Evolutionary conservation across 1,140 invertebrate species (phyloP), one percentile per base, ranked within the genome.

Genomic region (Apis cerana): DNA sequence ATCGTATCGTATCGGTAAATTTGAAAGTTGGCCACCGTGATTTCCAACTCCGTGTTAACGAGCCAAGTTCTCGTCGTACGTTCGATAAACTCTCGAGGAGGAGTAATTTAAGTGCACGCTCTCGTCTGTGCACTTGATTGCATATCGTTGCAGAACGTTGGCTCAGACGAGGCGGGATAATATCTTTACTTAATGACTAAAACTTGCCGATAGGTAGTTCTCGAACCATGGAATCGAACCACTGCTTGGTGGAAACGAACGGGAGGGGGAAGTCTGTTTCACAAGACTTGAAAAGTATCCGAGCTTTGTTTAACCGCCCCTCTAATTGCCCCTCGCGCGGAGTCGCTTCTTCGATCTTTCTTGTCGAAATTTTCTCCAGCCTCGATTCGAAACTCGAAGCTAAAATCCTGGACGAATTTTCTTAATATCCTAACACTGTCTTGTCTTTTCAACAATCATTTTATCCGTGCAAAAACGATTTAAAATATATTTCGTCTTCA

Each of bases 61-160:
- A 62, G n/a, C 7, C 59, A 62, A 62, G 59, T 62, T 62, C n/a
- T 27, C 59, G 59, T 62, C 59, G 11, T 23, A 23, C n/a, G n/a
- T 23, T 62, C 59, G 59, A 62, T 23, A 62, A 62, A n/a, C 23
- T n/a, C 10, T 11, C 11, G 33, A 7, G 33, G 33, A 13, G 59
- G 59, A 62, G 59, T 23, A 62, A 62, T 62, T 62, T 62, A 62
- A 62, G 59, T 62, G 59, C n/a, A 21, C n/a, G 59, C 59, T 62
- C 59, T 43, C 33, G 59, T 62, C 59, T 62, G n/a, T 62, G 59
- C 59, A 62, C 59, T 62, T 62, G 59, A 62, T 62, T 62, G 59
- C n/a, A 23, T 62, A 62, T 62, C 59, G 59, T 62, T 23, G 59
- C 59, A 62, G 59, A 62, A 13, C 59, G 59, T 62, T 13, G n/a